phyloP scores from a whole-genome alignment of 1,140 invertebrate genomes.

The Manduca sexta region DNA sequence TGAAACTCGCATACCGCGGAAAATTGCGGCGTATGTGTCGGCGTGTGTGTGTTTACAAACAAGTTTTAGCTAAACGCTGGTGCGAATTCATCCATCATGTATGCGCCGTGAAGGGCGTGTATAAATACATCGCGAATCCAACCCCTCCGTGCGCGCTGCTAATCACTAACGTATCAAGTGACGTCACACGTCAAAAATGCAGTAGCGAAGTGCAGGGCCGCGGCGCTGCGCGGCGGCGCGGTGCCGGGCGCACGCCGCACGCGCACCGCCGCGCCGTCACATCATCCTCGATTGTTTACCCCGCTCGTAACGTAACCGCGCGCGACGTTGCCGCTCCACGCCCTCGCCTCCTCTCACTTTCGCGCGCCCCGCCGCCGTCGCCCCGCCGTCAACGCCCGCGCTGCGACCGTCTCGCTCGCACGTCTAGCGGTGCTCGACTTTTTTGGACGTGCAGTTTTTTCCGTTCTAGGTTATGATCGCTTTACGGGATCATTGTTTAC shows the following conservation, averaged over 20 bases:
- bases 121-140: background rate
- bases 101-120: background rate
- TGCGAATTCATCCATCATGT: no score
- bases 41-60: no score
- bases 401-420: constrained; percentile 32
- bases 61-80: no score
- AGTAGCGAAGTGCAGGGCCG: constrained; percentile 57
- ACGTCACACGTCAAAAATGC: constrained; percentile 62
- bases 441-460: constrained; percentile 65
- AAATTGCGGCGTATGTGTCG: no score
- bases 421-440: constrained; percentile 67
- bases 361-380: constrained; percentile 37
- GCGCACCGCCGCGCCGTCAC: constrained; percentile 19
- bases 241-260: constrained; percentile 48
- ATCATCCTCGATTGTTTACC: constrained; percentile 61
- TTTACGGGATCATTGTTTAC: constrained; percentile 53
- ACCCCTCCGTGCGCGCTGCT: background rate
- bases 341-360: constrained; percentile 68
- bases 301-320: constrained; percentile 53
- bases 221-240: constrained; percentile 22
- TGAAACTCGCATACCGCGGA: no score
- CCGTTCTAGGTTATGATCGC: constrained; percentile 51
- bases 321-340: constrained; percentile 55
- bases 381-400: constrained; percentile 38
- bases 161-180: constrained; percentile 21